Evolutionary conservation across 2,888 invertebrate genomes (phyloP).

Genomic region (Drosophila mulleri): DNA sequence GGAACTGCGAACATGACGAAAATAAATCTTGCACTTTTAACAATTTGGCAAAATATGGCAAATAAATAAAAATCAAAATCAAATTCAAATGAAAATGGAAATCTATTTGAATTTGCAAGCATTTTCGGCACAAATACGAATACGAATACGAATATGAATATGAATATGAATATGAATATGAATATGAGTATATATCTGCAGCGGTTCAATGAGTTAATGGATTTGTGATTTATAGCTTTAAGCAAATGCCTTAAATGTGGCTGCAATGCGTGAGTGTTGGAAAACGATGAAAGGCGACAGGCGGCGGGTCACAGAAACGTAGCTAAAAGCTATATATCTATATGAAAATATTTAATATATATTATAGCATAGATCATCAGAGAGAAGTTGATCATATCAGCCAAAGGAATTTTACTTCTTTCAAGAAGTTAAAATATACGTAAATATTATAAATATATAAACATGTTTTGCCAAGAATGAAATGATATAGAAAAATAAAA

Average conservation of each 20-base stretch:
- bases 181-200: not conserved
- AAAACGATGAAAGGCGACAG: not conserved
- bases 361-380: too few species aligned
- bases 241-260: not conserved
- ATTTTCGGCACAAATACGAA: not conserved
- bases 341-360: too few species aligned
- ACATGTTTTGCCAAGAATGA: too few species aligned
- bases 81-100: not conserved
- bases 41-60: not conserved
- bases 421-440: too few species aligned
- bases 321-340: not conserved
- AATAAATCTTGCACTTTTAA: not conserved
- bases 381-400: too few species aligned
- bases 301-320: too few species aligned
- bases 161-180: not conserved
- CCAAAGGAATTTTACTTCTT: too few species aligned
- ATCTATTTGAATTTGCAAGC: not conserved
- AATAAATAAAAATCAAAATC: not conserved
- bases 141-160: not conserved
- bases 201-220: not conserved
- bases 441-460: too few species aligned
- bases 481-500: too few species aligned
- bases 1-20: not conserved
- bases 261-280: not conserved
- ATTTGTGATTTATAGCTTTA: constrained; percentile 6